Base-by-base conservation (phyloP, 2,113 vertebrate genomes). In the Podiceps cristatus region DNA sequence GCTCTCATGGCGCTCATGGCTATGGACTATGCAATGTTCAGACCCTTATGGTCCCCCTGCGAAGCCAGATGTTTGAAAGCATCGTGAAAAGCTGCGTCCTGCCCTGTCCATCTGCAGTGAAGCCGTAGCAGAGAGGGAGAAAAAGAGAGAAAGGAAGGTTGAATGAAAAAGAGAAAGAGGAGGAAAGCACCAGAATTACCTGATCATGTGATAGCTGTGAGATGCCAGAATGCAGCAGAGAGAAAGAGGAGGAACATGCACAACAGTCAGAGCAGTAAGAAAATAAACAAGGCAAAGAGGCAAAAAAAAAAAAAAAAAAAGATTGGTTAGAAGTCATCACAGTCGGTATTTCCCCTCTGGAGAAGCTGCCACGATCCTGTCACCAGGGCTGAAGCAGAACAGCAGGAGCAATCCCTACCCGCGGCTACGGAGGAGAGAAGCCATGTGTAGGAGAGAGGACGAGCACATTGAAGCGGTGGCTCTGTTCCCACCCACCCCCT, bases 131-230 rank as follows among this genome's bases (percentile, higher is more conserved):
- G 83, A 96, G 76, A 85, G 52, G 84, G 79, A 88, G 24, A 73
- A 87, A 95, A 44, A 96, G 72, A 93, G 63, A 92, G 69, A 78
- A 74, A 53, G 45, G 81, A 88, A 93, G 69, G 18, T 13, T 53
- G 94, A 96, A 98, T 95, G 96, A 94, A 95, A 96, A 94, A 92
- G 95, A 98, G 97, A 93, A 97, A 94, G 96, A 98, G 95, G 96
- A 98, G 95, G 97, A 97, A 95, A 94, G 98, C 97, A 98, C 96
- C 96, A 96, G 98, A 98, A 98, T 99, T 99, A 99, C 99, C 99
- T 99, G 99, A 99, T 99, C 98, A 99, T 98, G 99, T 99, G 99
- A 99, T 99, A 99, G 99, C 99, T 99, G 99, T 99, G 98, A 99
- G 98, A 99, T 98, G 98, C 98, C 99, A 98, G 98, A 98, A 98